These are phyloP conservation scores for Agrochola lychnidis DNA, from an alignment of 2,888 invertebrate genomes.

Conservation along the genomic window DNA sequence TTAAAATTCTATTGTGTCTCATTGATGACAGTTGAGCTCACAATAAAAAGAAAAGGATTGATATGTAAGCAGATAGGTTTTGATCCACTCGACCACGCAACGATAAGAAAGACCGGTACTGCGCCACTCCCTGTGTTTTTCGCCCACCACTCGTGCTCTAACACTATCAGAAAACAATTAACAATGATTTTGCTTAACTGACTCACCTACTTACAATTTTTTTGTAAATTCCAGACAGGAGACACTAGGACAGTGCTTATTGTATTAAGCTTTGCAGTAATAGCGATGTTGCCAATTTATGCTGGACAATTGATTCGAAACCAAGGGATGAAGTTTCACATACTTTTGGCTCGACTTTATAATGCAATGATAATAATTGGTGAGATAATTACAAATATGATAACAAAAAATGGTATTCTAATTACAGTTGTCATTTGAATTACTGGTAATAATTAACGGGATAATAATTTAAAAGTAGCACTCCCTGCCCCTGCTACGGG, in stretches of 20 bases:
- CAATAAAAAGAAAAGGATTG: neutral
- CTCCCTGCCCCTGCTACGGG: too few relatives aligned
- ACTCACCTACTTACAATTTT: neutral
- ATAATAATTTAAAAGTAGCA: neutral
- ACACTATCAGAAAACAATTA: neutral
- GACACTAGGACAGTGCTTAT: slow-evolving; percentile 7
- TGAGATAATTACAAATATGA: neutral
- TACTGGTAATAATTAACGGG: neutral
- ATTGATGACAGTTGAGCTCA: too few relatives aligned
- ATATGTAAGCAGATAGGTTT: neutral
- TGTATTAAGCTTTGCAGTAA: neutral
- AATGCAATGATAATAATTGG: slow-evolving; percentile 25
- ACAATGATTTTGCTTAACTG: neutral
- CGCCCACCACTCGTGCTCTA: neutral
- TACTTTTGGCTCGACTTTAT: slow-evolving; percentile 23
- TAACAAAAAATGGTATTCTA: neutral
- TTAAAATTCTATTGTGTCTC: too few relatives aligned
- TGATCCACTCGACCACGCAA: neutral
- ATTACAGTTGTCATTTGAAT: neutral
- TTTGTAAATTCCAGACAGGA: slow-evolving; percentile 3
- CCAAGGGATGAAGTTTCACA: slow-evolving; percentile 11
- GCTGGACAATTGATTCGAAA: slow-evolving; percentile 23
- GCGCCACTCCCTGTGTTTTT: neutral
- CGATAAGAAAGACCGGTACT: neutral
- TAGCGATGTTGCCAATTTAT: slow-evolving; percentile 11